Evolutionary conservation across 1,140 invertebrate species (phyloP).

Genomic region (Mya arenaria): DNA sequence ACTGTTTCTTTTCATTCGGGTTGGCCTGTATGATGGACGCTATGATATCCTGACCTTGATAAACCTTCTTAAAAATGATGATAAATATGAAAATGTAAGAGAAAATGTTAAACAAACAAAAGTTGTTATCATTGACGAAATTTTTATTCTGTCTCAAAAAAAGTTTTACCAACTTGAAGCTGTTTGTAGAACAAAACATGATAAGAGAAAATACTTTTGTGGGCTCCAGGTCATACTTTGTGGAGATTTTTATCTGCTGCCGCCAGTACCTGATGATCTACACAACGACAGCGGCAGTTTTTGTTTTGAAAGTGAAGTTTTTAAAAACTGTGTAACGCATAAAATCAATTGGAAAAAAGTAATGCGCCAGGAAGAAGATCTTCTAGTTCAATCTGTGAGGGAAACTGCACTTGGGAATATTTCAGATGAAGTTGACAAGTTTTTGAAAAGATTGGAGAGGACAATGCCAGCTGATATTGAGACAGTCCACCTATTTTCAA

Average conservation of each 20-base stretch:
- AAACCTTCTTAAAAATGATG: not conserved
- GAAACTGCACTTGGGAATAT: slow-evolving; percentile 11
- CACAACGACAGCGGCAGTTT: slow-evolving; percentile 22
- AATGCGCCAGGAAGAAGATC: not conserved
- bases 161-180: slow-evolving; percentile 11
- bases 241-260: slow-evolving; percentile 33
- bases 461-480: not conserved
- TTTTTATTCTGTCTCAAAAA: slow-evolving; percentile 11
- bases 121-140: slow-evolving; percentile 10
- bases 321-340: slow-evolving; percentile 18
- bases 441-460: not conserved
- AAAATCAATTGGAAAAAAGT: not conserved
- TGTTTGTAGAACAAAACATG: not conserved
- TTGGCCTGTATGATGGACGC: slow-evolving; percentile 21
- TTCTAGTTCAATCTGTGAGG: not conserved
- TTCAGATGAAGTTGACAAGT: slow-evolving; percentile 5
- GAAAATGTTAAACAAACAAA: not conserved
- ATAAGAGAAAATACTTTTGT: slow-evolving; percentile 11
- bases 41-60: not conserved
- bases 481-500: slow-evolving; percentile 11
- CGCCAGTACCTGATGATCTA: slow-evolving; percentile 8
- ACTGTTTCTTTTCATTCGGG: not conserved
- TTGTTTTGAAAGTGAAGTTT: slow-evolving; percentile 45
- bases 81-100: not conserved
- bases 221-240: slow-evolving; percentile 24